These are phyloP conservation scores for Stomatorhinus walkeri DNA, from an alignment of 2,797 vertebrate genomes.

Conservation along the genomic window DNA sequence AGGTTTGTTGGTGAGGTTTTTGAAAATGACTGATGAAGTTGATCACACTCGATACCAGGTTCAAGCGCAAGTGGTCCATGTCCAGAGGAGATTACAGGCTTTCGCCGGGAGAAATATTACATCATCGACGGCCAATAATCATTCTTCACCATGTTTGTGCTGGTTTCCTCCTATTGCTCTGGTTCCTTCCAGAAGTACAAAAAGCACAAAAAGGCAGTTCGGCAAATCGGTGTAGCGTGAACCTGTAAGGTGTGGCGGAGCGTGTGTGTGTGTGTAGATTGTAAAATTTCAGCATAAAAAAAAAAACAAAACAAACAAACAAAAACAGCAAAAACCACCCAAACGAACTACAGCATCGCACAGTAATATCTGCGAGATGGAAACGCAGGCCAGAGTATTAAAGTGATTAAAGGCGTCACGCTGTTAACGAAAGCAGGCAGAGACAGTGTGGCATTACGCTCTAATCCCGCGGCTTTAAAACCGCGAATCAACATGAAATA, in stretches of 20 bases:
- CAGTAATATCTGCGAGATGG: background rate
- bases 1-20: constrained; percentile 31
- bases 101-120: background rate
- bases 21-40: constrained; percentile 40
- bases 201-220: background rate
- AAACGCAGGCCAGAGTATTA: background rate
- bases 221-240: background rate
- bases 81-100: constrained; percentile 20
- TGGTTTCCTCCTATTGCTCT: background rate
- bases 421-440: background rate
- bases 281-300: background rate
- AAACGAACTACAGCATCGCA: background rate
- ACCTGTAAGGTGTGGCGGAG: background rate
- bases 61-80: background rate
- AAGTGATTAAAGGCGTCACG: background rate
- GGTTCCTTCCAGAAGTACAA: background rate
- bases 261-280: background rate
- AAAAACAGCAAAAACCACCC: background rate
- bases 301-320: background rate
- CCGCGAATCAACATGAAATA: background rate
- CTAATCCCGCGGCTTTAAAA: background rate
- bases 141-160: background rate
- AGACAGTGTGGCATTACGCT: background rate
- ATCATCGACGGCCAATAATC: background rate
- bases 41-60: background rate